Evolutionary conservation across 2,888 invertebrate genomes (phyloP), one percentile per base, ranked within the genome.

Genomic region (Vesta saturnalis): DNA sequence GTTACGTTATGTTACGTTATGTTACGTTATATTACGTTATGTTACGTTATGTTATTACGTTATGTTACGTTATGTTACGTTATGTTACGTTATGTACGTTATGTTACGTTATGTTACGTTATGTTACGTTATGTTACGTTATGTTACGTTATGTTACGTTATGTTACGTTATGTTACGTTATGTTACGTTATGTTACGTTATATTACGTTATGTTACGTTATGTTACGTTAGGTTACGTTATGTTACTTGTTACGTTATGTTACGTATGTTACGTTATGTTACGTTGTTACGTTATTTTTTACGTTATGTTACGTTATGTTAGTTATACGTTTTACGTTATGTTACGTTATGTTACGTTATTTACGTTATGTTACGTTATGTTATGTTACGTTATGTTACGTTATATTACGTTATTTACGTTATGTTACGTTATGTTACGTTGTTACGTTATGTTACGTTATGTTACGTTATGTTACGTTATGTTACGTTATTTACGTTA

Each of bases 261-360:
- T 46, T 46, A n/a, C 15, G 46, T 46, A n/a, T n/a, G 46, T 46
- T 46, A n/a, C 15, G 46, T 46, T 46, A n/a, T n/a, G 46, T 46
- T 46, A n/a, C 15, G 46, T n/a, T n/a, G n/a, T n/a, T n/a, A n/a
- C n/a, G n/a, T n/a, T n/a, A n/a, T n/a, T n/a, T n/a, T n/a, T n/a
- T n/a, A n/a, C n/a, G n/a, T n/a, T n/a, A n/a, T n/a, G n/a, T n/a
- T n/a, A n/a, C n/a, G n/a, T n/a, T n/a, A 8, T 46, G 15, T n/a
- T n/a, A n/a, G n/a, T n/a, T n/a, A n/a, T n/a, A n/a, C n/a, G n/a
- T n/a, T n/a, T 46, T n/a, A n/a, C 46, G 46, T 46, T 46, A n/a
- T n/a, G 46, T 46, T 46, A n/a, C 46, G 46, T 46, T n/a, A n/a
- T n/a, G n/a, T n/a, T n/a, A n/a, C n/a, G n/a, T n/a, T n/a, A n/a